phyloP scores from a whole-genome alignment of 2,888 invertebrate genomes.

The Cotesia congregata region DNA sequence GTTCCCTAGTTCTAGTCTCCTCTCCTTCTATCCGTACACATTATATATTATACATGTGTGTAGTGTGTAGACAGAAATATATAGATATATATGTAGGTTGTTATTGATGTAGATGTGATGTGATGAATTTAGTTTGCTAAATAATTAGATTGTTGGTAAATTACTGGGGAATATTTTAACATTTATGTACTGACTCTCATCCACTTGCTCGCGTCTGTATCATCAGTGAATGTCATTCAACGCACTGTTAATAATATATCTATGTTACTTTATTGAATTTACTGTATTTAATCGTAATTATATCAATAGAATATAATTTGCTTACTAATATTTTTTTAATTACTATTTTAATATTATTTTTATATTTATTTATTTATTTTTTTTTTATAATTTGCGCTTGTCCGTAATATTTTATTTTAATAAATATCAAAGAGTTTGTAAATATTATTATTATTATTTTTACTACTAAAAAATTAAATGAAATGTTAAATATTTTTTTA shows the following conservation, averaged over 20 bases:
- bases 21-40: background rate
- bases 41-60: background rate
- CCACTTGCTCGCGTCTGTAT: background rate
- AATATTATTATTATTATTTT: too few relatives aligned
- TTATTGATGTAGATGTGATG: too few relatives aligned
- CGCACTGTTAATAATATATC: background rate
- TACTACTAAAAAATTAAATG: too few relatives aligned
- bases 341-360: background rate
- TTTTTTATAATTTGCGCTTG: background rate
- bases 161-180: background rate
- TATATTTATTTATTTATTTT: background rate
- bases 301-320: background rate
- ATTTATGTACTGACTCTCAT: background rate
- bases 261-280: background rate
- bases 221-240: background rate
- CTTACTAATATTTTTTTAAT: background rate
- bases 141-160: constrained; percentile 1
- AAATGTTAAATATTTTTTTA: too few relatives aligned
- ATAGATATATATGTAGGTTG: background rate
- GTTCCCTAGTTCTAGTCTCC: background rate
- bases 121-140: background rate
- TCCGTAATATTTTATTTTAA: background rate
- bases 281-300: background rate
- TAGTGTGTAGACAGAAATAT: background rate
- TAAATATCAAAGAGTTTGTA: too few relatives aligned